Conservation (phyloP, 2,888 invertebrate genomes). For the Aleiodes alternator region DNA sequence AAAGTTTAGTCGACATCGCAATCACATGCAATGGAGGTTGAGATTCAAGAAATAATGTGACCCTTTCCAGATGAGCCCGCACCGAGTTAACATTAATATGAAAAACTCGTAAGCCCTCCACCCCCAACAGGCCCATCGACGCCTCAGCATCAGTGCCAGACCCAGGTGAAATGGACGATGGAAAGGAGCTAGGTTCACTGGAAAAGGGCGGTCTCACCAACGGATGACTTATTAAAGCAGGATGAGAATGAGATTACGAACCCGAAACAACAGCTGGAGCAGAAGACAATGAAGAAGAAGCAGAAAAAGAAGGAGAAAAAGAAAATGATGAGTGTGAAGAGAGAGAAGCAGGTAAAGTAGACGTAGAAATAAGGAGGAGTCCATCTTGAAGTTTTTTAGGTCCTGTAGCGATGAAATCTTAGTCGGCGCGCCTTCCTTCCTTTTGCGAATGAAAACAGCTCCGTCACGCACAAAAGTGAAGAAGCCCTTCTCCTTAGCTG, state of each 20-base stretch:
- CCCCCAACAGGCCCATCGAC: too few relatives aligned
- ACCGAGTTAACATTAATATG: too few relatives aligned
- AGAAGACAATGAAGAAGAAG: too few relatives aligned
- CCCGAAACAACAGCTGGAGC: too few relatives aligned
- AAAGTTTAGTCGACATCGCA: conserved; percentile 5
- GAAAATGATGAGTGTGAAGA: background rate
- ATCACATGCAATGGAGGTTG: conserved; percentile 6
- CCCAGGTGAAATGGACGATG: too few relatives aligned
- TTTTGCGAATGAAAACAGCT: background rate
- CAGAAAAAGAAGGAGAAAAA: too few relatives aligned
- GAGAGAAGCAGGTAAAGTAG: background rate
- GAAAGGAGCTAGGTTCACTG: too few relatives aligned
- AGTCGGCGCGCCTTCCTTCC: background rate
- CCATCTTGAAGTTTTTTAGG: background rate
- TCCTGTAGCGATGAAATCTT: background rate
- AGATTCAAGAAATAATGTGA: background rate
- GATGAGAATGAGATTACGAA: too few relatives aligned
- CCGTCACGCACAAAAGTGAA: background rate
- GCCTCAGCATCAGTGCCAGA: too few relatives aligned
- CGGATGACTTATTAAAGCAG: too few relatives aligned
- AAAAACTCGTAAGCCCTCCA: too few relatives aligned
- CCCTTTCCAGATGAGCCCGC: background rate
- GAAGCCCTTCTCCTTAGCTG: background rate
- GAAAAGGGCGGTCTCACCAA: too few relatives aligned
- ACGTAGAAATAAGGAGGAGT: background rate